Percentiles rank a stretch among this genome's conserved stretches.
phyloP scores from a whole-genome alignment of 2,113 vertebrate species.

The Silurus glanis region DNA sequence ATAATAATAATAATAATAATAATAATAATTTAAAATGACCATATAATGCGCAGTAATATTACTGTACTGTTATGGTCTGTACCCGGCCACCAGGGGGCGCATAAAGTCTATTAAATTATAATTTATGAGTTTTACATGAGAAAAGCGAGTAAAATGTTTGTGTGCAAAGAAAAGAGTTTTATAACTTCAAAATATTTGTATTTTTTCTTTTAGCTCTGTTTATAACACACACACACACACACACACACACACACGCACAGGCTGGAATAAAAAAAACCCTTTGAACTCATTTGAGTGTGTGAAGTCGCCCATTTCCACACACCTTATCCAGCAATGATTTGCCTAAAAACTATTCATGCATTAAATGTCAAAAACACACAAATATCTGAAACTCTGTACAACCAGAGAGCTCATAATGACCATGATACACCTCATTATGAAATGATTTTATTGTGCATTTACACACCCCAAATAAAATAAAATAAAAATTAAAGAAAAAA shows the following conservation, averaged over 20 bases:
- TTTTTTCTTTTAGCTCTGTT: neutral
- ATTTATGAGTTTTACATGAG: no score
- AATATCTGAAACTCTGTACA: no score
- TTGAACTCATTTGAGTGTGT: neutral
- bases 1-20: no score
- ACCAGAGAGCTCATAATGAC: neutral
- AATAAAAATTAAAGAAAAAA: no score
- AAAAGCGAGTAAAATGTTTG: neutral
- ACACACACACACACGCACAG: no score
- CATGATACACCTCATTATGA: neutral
- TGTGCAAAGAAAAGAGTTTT: neutral
- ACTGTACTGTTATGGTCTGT: neutral
- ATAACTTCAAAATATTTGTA: neutral
- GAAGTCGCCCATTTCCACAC: neutral
- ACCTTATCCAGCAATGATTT: neutral
- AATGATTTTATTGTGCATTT: neutral
- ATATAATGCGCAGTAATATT: no score
- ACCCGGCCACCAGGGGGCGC: neutral
- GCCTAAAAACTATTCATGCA: neutral
- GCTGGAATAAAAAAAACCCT: neutral
- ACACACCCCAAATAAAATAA: neutral
- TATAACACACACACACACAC: neutral
- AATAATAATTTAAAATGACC: no score
- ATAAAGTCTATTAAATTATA: no score
- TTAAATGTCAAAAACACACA: neutral